These are phyloP conservation scores for Amniataba percoides DNA, from an alignment of 2,797 vertebrate species.

Conservation along the genomic window DNA sequence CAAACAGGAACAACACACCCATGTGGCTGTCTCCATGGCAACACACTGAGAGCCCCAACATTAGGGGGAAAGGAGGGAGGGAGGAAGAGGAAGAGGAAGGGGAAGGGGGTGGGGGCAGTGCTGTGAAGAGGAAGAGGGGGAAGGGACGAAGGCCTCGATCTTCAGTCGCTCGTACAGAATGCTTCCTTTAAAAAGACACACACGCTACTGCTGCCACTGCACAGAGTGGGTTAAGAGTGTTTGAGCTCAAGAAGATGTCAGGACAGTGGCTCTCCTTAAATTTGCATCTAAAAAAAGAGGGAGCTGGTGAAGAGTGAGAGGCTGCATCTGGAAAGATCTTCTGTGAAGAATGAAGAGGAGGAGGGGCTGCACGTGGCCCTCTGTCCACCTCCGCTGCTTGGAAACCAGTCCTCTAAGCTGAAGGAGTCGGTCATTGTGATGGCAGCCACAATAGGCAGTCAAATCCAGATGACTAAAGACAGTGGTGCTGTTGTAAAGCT, in stretches of 20 bases:
- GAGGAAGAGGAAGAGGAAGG: constrained; percentile 32
- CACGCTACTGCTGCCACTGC: constrained; percentile 53
- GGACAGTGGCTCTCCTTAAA: constrained; percentile 38
- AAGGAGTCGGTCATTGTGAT: constrained; percentile 69
- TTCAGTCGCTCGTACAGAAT: constrained; percentile 70
- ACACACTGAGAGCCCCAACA: constrained; percentile 80
- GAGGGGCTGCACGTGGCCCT: constrained; percentile 22
- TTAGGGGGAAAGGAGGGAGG: constrained; percentile 33
- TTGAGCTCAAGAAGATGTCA: constrained; percentile 54
- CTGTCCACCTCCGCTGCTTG: constrained; percentile 58
- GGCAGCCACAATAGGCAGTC: constrained; percentile 52
- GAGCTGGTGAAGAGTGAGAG: constrained; percentile 62
- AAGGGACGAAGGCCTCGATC: constrained; percentile 50
- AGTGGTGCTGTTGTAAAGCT: constrained; percentile 2
- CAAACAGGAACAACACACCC: constrained; percentile 96
- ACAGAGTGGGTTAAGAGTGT: constrained; percentile 51
- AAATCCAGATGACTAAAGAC: constrained; percentile 62
- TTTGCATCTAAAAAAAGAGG: constrained; percentile 72
- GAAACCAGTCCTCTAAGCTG: constrained; percentile 70
- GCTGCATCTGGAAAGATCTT: constrained; percentile 79
- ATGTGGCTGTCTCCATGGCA: constrained; percentile 96
- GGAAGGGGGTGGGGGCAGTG: constrained; percentile 39
- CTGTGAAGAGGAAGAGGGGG: constrained; percentile 68
- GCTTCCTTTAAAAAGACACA: constrained; percentile 72
- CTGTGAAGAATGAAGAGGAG: constrained; percentile 63